Evolutionary conservation across 2,113 vertebrate species (phyloP).

Genomic region (Entosphenus tridentatus): DNA sequence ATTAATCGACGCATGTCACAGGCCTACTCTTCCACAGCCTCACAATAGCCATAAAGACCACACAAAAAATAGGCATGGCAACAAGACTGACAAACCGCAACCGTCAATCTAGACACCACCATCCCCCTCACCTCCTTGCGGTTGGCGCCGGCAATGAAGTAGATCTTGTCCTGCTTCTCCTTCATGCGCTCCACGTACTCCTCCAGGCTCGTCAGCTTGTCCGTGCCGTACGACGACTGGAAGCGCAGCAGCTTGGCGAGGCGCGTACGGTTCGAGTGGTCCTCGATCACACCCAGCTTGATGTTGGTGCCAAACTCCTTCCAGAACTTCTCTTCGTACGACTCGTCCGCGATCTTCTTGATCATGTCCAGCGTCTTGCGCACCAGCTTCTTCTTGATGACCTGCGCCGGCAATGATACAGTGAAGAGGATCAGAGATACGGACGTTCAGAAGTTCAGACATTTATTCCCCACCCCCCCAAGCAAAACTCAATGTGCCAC

Average conservation of each 20-base stretch:
- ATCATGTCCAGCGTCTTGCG: conserved; percentile 98
- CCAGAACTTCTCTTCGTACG: conserved; percentile 91
- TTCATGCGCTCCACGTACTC: conserved; percentile 97
- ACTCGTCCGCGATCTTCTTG: conserved; percentile 91
- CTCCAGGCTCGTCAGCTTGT: conserved; percentile 46
- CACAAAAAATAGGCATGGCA: too few relatives aligned
- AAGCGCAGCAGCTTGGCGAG: conserved; percentile 88
- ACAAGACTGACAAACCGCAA: too few relatives aligned
- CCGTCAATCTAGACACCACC: too few relatives aligned
- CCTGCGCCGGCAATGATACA: conserved; percentile 21
- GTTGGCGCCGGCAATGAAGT: conserved; percentile 86
- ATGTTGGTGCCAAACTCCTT: conserved; percentile 97
- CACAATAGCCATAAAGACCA: too few relatives aligned
- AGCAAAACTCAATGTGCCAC: neutral
- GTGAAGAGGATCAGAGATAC: neutral
- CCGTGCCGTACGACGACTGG: conserved; percentile 66
- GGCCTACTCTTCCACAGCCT: too few relatives aligned
- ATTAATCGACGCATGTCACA: too few relatives aligned
- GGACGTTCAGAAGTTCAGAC: neutral
- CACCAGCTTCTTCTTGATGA: conserved; percentile 92
- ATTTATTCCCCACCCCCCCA: neutral
- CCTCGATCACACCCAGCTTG: conserved; percentile 93
- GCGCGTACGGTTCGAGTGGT: conserved; percentile 88
- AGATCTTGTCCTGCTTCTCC: conserved; percentile 96
- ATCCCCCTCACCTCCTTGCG: conserved; percentile 47